Evolutionary conservation across 2,888 invertebrate species (phyloP), one percentile per base, ranked within the genome.

Genomic region (Sarcophaga caerulescens): DNA sequence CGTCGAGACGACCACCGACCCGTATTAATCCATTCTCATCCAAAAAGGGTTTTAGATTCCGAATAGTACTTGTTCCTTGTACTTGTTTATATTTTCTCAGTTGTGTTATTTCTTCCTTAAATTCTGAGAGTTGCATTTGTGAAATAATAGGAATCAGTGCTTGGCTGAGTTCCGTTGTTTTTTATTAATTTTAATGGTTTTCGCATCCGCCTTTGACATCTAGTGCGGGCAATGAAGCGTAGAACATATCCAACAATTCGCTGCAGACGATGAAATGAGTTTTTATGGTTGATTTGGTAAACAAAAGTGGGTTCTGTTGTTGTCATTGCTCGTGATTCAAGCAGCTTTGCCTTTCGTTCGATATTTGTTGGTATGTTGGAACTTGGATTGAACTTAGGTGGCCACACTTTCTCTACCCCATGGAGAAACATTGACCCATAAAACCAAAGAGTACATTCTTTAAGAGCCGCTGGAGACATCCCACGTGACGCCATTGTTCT

Each of bases 1-100:
- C 75, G 21, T 88, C 76, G 14, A 81, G 62, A 3, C 90, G 80
- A 12, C 90, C 83, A 52, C 89, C 89, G 25, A 90, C 90, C 4
- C 79, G 57, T 44, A 73, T 59, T 59, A 59, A 14, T 8, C 76
- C 59, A 19, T 21, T 25, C 23, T 47, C 21, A 62, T 75, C 52
- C 52, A 47, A 65, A 44, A 35, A 66, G 11, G 63, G 21, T 23
- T 14, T 52, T 69, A 47, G 47, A 62, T 73, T 47, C 45, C 14
- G 47, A 6, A 75, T 63, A 17, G 23, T 62, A 25, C 52, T 65
- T 12, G 52, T 21, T 4, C 57, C 23, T 62, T 25, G 59, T 71
- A 59, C 6, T n/a, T 57, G 1, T 44, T 74, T 62, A 23, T 74
- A 62, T 45, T 45, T 62, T 45, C 8, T 62, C 2, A 45, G 62